Percentiles rank a stretch among this genome's conserved stretches.
These are phyloP conservation scores for Poecilia latipinna DNA, from an alignment of 2,113 vertebrate species.

Conservation along the genomic window DNA sequence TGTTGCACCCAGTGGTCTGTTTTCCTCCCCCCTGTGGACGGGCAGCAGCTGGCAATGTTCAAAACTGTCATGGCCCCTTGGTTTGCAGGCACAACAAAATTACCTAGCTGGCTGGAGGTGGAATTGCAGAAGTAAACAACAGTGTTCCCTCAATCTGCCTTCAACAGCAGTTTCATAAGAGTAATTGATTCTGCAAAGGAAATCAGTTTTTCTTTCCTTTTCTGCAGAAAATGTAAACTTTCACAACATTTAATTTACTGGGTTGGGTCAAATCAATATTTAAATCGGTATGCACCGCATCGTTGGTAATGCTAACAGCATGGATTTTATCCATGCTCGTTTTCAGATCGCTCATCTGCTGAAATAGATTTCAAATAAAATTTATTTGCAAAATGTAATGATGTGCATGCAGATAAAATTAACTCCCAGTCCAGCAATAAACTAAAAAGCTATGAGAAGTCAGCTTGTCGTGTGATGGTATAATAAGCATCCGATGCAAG, in stretches of 20 bases:
- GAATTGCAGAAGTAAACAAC: constrained; percentile 28
- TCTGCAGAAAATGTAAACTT: neutral
- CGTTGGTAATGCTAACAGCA: neutral
- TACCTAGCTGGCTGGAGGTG: constrained; percentile 41
- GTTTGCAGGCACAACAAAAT: constrained; percentile 51
- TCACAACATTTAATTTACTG: neutral
- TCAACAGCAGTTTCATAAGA: constrained; percentile 22
- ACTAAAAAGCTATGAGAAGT: constrained; percentile 2
- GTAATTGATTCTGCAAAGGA: constrained; percentile 2
- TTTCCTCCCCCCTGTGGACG: constrained; percentile 29
- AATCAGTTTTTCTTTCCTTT: neutral
- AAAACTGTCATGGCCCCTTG: constrained; percentile 43
- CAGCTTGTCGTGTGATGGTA: constrained; percentile 8
- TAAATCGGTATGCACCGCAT: neutral
- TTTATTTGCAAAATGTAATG: constrained; percentile 4
- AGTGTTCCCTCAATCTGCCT: constrained; percentile 24
- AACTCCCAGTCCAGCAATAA: neutral
- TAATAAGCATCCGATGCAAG: neutral
- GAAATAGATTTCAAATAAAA: constrained; percentile 8
- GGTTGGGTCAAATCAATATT: constrained; percentile 4
- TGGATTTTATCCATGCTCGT: neutral
- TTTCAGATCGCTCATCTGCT: neutral
- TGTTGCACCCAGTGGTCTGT: constrained; percentile 45
- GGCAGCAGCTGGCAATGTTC: constrained; percentile 54
- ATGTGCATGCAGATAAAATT: neutral